These are phyloP conservation scores for Ashinkailepas kermadecensis DNA, from an alignment of 2,888 invertebrate species.

Conservation along the genomic window DNA sequence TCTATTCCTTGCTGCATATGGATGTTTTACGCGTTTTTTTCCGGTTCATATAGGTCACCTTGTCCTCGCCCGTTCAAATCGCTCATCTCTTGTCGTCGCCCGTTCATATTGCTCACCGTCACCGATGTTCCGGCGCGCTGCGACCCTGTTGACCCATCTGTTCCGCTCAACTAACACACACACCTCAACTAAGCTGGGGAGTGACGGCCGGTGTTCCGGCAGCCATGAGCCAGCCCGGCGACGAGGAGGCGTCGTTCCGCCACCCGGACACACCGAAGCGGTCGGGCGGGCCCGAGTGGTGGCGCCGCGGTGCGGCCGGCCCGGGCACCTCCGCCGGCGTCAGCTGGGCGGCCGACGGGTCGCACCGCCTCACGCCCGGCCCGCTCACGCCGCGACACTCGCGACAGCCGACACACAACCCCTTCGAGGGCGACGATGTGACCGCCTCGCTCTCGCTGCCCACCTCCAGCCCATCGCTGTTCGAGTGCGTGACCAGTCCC, in stretches of 20 bases:
- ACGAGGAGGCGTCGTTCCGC: neutral
- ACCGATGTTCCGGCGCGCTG: too few relatives aligned
- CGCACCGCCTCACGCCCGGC: neutral
- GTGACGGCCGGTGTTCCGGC: neutral
- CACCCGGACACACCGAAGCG: conserved; percentile 17
- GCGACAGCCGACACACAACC: neutral
- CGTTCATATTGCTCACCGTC: too few relatives aligned
- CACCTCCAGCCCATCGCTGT: conserved; percentile 1
- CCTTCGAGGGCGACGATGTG: conserved; percentile 17
- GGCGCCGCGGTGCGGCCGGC: neutral
- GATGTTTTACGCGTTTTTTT: too few relatives aligned
- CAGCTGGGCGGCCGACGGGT: neutral
- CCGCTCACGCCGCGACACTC: neutral
- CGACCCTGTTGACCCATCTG: too few relatives aligned
- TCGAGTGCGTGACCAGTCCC: neutral
- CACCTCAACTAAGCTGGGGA: too few relatives aligned
- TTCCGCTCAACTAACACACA: too few relatives aligned
- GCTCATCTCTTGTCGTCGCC: too few relatives aligned
- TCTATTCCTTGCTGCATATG: too few relatives aligned
- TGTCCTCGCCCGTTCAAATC: too few relatives aligned
- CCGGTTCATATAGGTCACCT: too few relatives aligned
- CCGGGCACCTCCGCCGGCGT: neutral
- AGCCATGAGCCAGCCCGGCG: neutral
- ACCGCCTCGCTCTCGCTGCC: conserved; percentile 2
- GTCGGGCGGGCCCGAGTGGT: neutral